A percentile compares a stretch with the other conserved stretches of the same genome.
phyloP scores from a whole-genome alignment of 1,140 invertebrate species.

The Monochamus saltuarius region DNA sequence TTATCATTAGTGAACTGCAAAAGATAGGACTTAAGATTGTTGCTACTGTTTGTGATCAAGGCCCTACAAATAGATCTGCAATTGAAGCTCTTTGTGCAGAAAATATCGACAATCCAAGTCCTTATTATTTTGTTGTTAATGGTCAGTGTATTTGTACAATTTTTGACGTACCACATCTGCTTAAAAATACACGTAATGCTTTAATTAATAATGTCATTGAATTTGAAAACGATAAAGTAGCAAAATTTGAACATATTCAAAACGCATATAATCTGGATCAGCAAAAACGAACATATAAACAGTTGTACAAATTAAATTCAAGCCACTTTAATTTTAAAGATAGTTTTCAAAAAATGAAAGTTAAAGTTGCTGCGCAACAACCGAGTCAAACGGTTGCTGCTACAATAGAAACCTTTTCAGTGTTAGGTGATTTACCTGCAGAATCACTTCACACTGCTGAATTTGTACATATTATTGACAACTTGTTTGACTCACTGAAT shows the following conservation, averaged over 20 bases:
- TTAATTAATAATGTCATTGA: constrained; percentile 17
- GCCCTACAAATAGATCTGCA: not conserved
- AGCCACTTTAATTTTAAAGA: constrained; percentile 25
- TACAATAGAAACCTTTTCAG: constrained; percentile 16
- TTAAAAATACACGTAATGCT: constrained; percentile 23
- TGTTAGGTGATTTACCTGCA: not conserved
- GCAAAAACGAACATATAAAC: constrained; percentile 11
- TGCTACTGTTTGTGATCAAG: not conserved
- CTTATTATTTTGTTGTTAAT: constrained; percentile 25
- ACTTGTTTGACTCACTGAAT: constrained; percentile 19
- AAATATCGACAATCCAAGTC: constrained; percentile 4
- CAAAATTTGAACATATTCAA: constrained; percentile 24
- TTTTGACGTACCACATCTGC: constrained; percentile 26
- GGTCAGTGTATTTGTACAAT: constrained; percentile 16
- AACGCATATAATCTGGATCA: constrained; percentile 14
- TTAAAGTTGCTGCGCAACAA: constrained; percentile 20
- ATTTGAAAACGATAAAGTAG: constrained; percentile 11
- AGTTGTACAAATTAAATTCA: constrained; percentile 17
- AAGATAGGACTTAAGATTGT: not conserved
- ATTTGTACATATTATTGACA: constrained; percentile 8
- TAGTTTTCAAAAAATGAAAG: constrained; percentile 20
- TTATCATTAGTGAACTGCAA: not conserved
- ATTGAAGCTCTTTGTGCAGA: not conserved
- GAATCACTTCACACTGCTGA: constrained; percentile 11
- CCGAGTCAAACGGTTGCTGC: constrained; percentile 12